A percentile compares a stretch with the other conserved stretches of the same genome.
Evolutionary conservation across 2,888 invertebrate species (phyloP).

Genomic region (Rhingia campestris): DNA sequence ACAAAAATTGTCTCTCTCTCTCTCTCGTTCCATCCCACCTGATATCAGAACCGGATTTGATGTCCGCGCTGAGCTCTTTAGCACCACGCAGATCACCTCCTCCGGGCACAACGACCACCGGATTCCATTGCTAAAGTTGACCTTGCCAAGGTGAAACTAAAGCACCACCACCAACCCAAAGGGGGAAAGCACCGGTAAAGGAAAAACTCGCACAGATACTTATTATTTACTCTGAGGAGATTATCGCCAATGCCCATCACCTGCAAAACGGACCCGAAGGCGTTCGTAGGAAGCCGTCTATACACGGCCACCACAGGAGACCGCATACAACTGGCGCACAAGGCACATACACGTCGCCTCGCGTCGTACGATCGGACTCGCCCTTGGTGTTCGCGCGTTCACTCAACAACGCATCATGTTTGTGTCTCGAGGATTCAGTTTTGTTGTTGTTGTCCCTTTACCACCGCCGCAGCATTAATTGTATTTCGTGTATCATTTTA

Average conservation of each 20-base stretch:
- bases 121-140: constrained; percentile 46
- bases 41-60: constrained; percentile 52
- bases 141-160: constrained; percentile 69
- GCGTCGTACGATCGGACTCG: constrained; percentile 28
- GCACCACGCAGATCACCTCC: constrained; percentile 62
- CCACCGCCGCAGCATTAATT: constrained; percentile 44
- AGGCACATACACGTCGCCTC: constrained; percentile 7
- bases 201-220: constrained; percentile 58
- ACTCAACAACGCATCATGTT: constrained; percentile 68
- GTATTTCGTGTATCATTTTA: constrained; percentile 68
- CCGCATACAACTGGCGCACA: not conserved
- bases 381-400: constrained; percentile 68
- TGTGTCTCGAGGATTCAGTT: constrained; percentile 16
- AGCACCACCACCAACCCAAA: constrained; percentile 21
- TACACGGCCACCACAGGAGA: constrained; percentile 29
- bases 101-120: constrained; percentile 32
- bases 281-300: constrained; percentile 39
- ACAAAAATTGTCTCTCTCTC: constrained; percentile 48
- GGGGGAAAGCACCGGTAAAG: constrained; percentile 41
- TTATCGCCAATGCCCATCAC: constrained; percentile 72
- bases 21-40: constrained; percentile 53
- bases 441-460: constrained; percentile 1
- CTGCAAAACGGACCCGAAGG: constrained; percentile 58
- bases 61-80: constrained; percentile 49
- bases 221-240: constrained; percentile 72